A percentile compares a stretch with the other conserved stretches of the same genome.
These are phyloP conservation scores for Euphonia xanthogaster DNA, from an alignment of 2,797 vertebrate genomes.

Conservation along the genomic window DNA sequence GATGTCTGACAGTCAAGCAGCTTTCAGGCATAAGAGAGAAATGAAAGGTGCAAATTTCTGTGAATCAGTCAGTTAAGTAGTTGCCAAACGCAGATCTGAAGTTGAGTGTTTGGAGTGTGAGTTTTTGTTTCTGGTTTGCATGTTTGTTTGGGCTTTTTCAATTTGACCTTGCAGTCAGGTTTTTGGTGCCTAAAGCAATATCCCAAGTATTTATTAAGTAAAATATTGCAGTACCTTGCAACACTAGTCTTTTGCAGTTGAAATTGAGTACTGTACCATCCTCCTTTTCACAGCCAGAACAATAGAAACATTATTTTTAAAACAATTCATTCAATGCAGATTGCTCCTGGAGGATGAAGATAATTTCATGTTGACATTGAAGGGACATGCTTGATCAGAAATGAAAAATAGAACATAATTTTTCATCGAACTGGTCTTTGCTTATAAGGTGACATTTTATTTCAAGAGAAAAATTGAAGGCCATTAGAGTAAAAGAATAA, in stretches of 20 bases:
- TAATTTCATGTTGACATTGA: constrained; percentile 5
- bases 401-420: background rate
- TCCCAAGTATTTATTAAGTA: background rate
- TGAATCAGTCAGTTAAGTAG: background rate
- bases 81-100: background rate
- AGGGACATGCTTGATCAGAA: constrained; percentile 16
- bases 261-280: background rate
- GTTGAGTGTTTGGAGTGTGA: background rate
- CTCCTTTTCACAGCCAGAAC: background rate
- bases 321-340: background rate
- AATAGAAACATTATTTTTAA: background rate
- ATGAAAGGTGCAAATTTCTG: background rate
- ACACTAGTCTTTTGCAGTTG: background rate
- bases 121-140: background rate
- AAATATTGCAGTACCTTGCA: background rate
- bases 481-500: background rate
- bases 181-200: background rate
- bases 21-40: background rate
- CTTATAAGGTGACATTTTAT: background rate
- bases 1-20: background rate
- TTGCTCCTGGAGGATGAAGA: background rate
- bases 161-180: background rate
- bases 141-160: background rate
- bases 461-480: background rate
- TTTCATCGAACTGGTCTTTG: background rate